Percentiles rank a stretch among this genome's conserved stretches.
Evolutionary conservation across 1,140 invertebrate genomes (phyloP).

Genomic region (Drosophila fuyamai): DNA sequence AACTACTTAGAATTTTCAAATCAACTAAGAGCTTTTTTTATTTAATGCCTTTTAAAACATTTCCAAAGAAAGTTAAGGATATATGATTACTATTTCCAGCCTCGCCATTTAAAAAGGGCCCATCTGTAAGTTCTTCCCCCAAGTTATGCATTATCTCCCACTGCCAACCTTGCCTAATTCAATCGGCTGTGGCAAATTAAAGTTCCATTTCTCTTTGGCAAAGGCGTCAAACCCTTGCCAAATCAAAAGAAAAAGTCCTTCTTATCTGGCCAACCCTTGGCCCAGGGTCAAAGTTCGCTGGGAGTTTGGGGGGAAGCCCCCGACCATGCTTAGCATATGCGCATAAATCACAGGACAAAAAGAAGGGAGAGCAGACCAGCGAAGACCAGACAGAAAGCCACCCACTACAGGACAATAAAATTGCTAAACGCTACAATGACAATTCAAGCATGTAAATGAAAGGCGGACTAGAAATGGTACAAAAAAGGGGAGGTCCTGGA

Average conservation of each 20-base stretch:
- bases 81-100: background rate
- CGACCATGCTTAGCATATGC: constrained; percentile 67
- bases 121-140: background rate
- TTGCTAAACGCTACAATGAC: constrained; percentile 83
- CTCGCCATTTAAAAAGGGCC: background rate
- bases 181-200: constrained; percentile 80
- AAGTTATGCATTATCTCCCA: constrained; percentile 12
- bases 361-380: constrained; percentile 11
- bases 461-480: constrained; percentile 45
- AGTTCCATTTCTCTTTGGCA: constrained; percentile 63
- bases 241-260: constrained; percentile 47
- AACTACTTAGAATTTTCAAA: background rate
- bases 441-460: constrained; percentile 84
- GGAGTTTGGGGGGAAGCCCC: background rate
- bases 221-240: constrained; percentile 67
- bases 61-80: background rate
- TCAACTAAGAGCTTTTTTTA: background rate
- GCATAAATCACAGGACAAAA: constrained; percentile 75
- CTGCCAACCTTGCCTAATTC: constrained; percentile 65
- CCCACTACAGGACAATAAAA: constrained; percentile 70
- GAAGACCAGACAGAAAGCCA: constrained; percentile 35
- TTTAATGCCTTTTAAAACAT: background rate
- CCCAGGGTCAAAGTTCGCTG: constrained; percentile 62
- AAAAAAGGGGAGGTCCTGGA: constrained; percentile 28
- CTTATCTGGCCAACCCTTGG: constrained; percentile 52